Evolutionary conservation across 2,888 invertebrate genomes (phyloP).

Genomic region (Apamea epomidion): DNA sequence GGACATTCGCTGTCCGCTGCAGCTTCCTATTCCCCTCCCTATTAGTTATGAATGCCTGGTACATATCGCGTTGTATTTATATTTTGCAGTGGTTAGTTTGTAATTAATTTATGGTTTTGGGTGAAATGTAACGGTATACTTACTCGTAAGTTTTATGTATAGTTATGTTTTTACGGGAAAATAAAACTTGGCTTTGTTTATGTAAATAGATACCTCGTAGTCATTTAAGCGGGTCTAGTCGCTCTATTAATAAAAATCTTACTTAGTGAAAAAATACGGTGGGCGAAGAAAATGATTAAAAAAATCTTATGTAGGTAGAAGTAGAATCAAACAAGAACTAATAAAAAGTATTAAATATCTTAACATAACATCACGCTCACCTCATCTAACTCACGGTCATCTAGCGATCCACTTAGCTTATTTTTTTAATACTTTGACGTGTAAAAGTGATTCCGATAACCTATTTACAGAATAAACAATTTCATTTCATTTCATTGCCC

Average conservation of each 20-base stretch:
- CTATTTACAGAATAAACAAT: no score
- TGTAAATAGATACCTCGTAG: neutral
- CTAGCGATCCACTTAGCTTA: no score
- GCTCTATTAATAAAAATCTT: no score
- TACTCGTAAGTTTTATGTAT: neutral
- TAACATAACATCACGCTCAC: neutral
- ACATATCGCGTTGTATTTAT: slow-evolving; percentile 22
- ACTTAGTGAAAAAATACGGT: neutral
- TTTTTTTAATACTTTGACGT: no score
- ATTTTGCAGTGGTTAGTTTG: slow-evolving; percentile 31
- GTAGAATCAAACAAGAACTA: neutral
- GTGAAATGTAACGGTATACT: neutral
- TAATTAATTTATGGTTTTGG: slow-evolving; percentile 37
- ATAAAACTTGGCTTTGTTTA: neutral
- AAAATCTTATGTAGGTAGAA: no score
- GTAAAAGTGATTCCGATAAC: no score
- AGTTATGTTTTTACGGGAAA: neutral
- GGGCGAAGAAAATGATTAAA: neutral
- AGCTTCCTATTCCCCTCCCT: slow-evolving; percentile 38
- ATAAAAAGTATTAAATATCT: neutral
- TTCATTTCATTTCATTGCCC: neutral
- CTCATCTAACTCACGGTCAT: no score
- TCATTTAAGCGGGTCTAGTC: neutral
- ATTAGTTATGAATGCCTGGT: slow-evolving; percentile 55
- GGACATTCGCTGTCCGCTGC: slow-evolving; percentile 62